phyloP scores from a whole-genome alignment of 2,888 invertebrate species.

The Drosophila trichaetosa region DNA sequence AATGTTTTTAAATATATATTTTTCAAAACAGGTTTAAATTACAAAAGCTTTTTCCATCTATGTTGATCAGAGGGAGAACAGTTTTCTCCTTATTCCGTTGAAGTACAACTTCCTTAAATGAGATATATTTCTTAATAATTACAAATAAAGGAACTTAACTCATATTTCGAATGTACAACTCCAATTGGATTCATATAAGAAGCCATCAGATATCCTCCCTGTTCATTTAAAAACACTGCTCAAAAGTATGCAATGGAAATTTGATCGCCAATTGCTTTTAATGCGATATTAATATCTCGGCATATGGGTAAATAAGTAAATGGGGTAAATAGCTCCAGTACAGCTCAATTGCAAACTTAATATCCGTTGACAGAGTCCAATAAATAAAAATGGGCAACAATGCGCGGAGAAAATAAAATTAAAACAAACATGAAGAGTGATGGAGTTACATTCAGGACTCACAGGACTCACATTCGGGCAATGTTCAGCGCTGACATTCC shows the following conservation, averaged over 20 bases:
- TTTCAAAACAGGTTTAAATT: background rate
- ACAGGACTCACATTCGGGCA: background rate
- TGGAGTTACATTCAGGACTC: background rate
- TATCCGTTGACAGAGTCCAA: slow-evolving; percentile 43
- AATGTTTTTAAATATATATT: background rate
- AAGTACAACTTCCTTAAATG: background rate
- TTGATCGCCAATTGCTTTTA: background rate
- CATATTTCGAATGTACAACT: background rate
- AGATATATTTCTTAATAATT: background rate
- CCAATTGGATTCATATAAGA: slow-evolving; percentile 20
- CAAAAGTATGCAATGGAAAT: slow-evolving; percentile 47
- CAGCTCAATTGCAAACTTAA: slow-evolving; percentile 47
- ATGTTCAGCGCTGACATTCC: slow-evolving; percentile 22
- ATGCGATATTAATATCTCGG: slow-evolving; percentile 19
- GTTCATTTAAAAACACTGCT: slow-evolving; percentile 3
- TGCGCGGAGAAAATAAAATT: slow-evolving; percentile 52
- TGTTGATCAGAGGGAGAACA: background rate
- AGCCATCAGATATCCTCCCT: background rate
- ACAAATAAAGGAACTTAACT: background rate
- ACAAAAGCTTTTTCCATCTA: background rate
- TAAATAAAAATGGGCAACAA: slow-evolving; percentile 54
- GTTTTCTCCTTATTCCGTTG: background rate
- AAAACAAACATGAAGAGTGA: background rate
- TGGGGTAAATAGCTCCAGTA: slow-evolving; percentile 34
- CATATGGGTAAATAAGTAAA: slow-evolving; percentile 27